Percentiles rank a stretch among this genome's conserved stretches.
These are phyloP conservation scores for Psettodes erumei DNA, from an alignment of 2,113 vertebrate genomes.

Conservation along the genomic window DNA sequence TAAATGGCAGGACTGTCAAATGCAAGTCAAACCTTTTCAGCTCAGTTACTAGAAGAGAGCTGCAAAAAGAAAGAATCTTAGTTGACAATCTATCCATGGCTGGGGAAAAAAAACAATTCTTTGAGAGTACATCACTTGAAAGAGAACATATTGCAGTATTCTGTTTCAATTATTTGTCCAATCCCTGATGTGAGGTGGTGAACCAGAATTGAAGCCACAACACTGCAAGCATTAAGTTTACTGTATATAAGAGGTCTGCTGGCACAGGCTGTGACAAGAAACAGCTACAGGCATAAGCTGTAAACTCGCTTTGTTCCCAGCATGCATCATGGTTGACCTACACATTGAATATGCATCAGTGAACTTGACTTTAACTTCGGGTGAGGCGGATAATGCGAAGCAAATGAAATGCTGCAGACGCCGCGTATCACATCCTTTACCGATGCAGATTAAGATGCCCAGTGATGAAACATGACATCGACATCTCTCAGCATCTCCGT, in stretches of 20 bases:
- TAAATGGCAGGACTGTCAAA: background rate
- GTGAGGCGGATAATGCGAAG: constrained; percentile 36
- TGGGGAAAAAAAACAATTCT: background rate
- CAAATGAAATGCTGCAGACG: constrained; percentile 38
- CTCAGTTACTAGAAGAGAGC: background rate
- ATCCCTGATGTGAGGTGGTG: background rate
- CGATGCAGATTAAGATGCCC: background rate
- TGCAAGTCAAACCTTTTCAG: background rate
- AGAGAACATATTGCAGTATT: background rate
- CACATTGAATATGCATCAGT: constrained; percentile 71
- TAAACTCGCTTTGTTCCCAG: constrained; percentile 38
- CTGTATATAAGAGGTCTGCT: constrained; percentile 5
- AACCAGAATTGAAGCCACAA: background rate
- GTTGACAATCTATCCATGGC: background rate
- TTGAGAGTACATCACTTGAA: background rate
- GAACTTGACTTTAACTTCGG: constrained; percentile 41
- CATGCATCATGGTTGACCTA: constrained; percentile 74
- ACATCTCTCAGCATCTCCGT: constrained; percentile 12
- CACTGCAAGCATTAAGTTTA: background rate
- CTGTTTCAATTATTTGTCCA: background rate
- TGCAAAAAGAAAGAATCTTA: background rate
- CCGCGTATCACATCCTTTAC: constrained; percentile 4
- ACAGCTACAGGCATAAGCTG: constrained; percentile 59
- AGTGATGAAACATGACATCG: constrained; percentile 22
- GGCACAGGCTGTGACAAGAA: constrained; percentile 45